A percentile compares a stretch with the other conserved stretches of the same genome.
Conservation (phyloP, 2,113 vertebrate species). For the Anser cygnoides region DNA sequence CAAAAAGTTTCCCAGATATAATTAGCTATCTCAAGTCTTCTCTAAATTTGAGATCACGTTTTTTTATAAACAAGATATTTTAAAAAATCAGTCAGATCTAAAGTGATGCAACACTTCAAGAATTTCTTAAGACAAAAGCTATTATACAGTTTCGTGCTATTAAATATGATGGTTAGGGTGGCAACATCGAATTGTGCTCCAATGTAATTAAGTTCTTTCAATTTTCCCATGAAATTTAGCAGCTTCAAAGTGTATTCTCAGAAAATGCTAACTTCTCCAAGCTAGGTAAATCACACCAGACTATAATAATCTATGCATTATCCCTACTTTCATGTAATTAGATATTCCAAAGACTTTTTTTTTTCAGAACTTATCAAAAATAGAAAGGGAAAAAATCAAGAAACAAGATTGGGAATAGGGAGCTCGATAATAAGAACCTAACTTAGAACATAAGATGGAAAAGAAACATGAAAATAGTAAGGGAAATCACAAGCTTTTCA, state of each 20-base stretch:
- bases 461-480: neutral
- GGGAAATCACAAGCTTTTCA: neutral
- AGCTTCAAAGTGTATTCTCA: neutral
- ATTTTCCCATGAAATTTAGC: conserved; percentile 37
- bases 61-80: neutral
- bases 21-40: neutral
- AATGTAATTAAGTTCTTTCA: conserved; percentile 37
- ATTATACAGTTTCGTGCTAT: neutral
- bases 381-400: neutral
- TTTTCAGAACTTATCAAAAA: neutral
- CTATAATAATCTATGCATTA: neutral
- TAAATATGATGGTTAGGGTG: conserved; percentile 4
- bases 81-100: neutral
- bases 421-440: neutral
- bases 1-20: neutral
- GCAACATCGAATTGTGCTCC: neutral
- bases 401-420: neutral
- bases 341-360: neutral
- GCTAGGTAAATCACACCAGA: neutral
- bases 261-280: neutral
- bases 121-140: neutral
- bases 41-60: neutral
- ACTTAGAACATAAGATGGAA: neutral
- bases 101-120: neutral
- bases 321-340: neutral